Evolutionary conservation across 1,140 invertebrate species (phyloP).

Genomic region (Ruditapes philippinarum): DNA sequence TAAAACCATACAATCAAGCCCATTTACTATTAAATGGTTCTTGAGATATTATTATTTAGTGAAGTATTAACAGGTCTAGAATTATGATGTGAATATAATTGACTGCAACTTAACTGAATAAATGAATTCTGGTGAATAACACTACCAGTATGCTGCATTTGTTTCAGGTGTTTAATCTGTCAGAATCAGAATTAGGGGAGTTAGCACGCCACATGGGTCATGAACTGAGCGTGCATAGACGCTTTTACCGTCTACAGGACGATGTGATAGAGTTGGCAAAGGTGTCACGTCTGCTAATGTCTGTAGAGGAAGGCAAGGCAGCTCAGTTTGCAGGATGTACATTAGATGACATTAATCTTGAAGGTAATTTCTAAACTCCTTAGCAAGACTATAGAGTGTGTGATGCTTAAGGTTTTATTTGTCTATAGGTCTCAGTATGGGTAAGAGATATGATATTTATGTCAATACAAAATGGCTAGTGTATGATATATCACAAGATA

Average conservation of each 20-base stretch:
- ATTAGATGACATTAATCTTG: conserved; percentile 43
- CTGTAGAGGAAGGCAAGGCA: conserved; percentile 51
- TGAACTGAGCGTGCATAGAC: conserved; percentile 55
- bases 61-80: background rate
- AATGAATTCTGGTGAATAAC: too few relatives aligned
- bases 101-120: conserved; percentile 4
- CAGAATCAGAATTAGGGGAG: conserved; percentile 44
- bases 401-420: background rate
- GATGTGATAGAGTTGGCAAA: conserved; percentile 62
- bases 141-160: background rate
- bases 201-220: conserved; percentile 63
- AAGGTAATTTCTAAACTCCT: conserved; percentile 21
- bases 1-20: too few relatives aligned
- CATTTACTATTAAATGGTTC: background rate
- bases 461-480: too few relatives aligned
- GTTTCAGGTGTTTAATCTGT: conserved; percentile 37
- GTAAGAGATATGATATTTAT: too few relatives aligned
- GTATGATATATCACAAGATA: too few relatives aligned
- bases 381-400: background rate
- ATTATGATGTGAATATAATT: background rate
- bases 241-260: conserved; percentile 53
- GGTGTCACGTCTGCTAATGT: conserved; percentile 35
- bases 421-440: background rate
- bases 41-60: conserved; percentile 3
- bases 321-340: conserved; percentile 44